phyloP scores from a whole-genome alignment of 2,888 invertebrate species.

The Diarsia brunnea region DNA sequence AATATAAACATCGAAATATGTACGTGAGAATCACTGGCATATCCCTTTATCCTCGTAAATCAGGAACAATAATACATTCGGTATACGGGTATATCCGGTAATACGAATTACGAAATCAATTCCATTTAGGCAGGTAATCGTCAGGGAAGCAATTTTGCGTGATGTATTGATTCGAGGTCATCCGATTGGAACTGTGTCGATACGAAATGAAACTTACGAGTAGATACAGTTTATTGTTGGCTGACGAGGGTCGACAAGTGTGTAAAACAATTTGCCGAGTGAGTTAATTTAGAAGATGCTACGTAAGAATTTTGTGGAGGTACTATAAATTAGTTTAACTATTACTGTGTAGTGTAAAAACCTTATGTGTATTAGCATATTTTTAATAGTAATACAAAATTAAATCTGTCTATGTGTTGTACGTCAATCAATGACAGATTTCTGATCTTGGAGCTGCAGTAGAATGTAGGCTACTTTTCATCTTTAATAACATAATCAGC shows the following conservation, averaged over 20 bases:
- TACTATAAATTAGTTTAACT: constrained; percentile 35
- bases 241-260: constrained; percentile 83
- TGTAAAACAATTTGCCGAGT: constrained; percentile 84
- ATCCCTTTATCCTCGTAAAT: constrained; percentile 58
- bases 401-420: background rate
- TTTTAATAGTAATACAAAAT: background rate
- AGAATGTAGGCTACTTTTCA: background rate
- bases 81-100: constrained; percentile 47
- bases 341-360: background rate
- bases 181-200: constrained; percentile 59
- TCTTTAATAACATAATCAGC: too few relatives aligned
- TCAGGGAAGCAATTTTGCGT: constrained; percentile 68
- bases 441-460: background rate
- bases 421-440: background rate
- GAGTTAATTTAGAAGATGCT: constrained; percentile 74
- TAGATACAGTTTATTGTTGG: constrained; percentile 64
- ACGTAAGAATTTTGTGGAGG: constrained; percentile 29
- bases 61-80: constrained; percentile 59
- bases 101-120: constrained; percentile 69
- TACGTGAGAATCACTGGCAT: constrained; percentile 42
- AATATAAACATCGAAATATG: constrained; percentile 52
- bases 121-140: constrained; percentile 69
- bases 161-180: constrained; percentile 63
- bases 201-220: constrained; percentile 68
- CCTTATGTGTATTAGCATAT: too few relatives aligned